Evolutionary conservation across 2,888 invertebrate genomes (phyloP).

Genomic region (Arctia plantaginis): DNA sequence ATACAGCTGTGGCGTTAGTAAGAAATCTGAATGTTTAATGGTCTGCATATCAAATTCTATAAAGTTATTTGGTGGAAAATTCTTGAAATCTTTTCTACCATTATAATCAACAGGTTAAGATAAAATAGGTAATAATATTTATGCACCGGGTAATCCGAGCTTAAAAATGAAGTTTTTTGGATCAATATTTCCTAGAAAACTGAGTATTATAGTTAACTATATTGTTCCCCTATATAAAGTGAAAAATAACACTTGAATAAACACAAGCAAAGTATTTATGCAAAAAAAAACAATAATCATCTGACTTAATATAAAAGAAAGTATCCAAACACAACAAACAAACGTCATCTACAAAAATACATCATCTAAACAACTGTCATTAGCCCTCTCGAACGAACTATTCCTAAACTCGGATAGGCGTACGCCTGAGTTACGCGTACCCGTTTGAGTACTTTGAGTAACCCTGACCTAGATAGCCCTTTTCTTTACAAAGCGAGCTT

Average conservation of each 20-base stretch:
- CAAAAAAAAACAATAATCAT: neutral
- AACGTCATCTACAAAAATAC: too few species aligned
- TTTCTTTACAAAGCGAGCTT: neutral
- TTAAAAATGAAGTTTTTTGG: neutral
- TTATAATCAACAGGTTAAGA: neutral
- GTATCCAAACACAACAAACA: neutral
- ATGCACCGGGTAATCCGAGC: neutral
- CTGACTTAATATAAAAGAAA: neutral
- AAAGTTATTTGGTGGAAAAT: neutral
- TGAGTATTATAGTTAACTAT: neutral
- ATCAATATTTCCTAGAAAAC: neutral
- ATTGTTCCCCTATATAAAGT: too few species aligned
- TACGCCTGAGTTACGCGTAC: too few species aligned
- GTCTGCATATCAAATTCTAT: constrained; percentile 1
- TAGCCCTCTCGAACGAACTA: too few species aligned
- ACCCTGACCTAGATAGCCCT: neutral
- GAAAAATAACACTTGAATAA: too few species aligned
- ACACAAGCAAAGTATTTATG: too few species aligned
- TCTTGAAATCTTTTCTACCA: neutral
- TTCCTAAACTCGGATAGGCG: too few species aligned
- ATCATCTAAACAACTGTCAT: neutral
- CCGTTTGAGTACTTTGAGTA: neutral
- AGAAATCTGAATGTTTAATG: neutral
- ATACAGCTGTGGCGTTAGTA: neutral
- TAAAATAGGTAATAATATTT: neutral